Evolutionary conservation across 2,888 invertebrate genomes (phyloP), one percentile per base, ranked within the genome.

Genomic region (Pollenia griseotomentosa): DNA sequence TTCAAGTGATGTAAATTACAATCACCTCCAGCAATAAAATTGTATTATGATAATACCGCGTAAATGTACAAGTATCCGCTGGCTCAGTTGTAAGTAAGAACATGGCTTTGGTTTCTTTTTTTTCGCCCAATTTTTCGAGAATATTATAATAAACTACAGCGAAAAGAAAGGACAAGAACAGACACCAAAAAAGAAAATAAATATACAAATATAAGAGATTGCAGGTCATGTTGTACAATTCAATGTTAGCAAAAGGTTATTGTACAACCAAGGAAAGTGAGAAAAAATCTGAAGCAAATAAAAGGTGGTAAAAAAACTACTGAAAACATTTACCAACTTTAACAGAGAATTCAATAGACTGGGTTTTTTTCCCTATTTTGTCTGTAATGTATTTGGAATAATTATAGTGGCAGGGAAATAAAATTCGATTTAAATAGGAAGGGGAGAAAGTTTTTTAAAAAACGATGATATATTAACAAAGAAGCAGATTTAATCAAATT

Each of bases 1-100:
- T 51, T 12, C 61, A 40, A 51, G 33, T 55, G 57, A 55, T 12
- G 57, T 78, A 78, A 68, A 57, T 78, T 57, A 68, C 57, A 46
- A 14, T 44, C 66, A 57, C 23, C 42, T 78, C n/a, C 42, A 57
- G 57, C 66, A 68, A 46, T 6, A 48, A 57, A 78, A 68, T 78
- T 78, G 66, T 46, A 66, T 19, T 57, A 57, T 68, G 57, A 77
- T 46, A 57, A 46, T 14, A 7, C 2, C 19, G 6, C 61, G 40
- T 42, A 46, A 59, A 59, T 42, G 46, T 42, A 46, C 23, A 59
- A 33, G 33, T 33, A 33, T 33, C 33, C 12, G 59, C 6, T 53
- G 59, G 9, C 40, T 7, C n/a, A 10, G 8, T 33, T 33, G 33
- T 59, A 14, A 33, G 33, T 33, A 33, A 40, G 40, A 61, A 14